Conservation (phyloP, 2,113 vertebrate species). For the Chionis minor region DNA sequence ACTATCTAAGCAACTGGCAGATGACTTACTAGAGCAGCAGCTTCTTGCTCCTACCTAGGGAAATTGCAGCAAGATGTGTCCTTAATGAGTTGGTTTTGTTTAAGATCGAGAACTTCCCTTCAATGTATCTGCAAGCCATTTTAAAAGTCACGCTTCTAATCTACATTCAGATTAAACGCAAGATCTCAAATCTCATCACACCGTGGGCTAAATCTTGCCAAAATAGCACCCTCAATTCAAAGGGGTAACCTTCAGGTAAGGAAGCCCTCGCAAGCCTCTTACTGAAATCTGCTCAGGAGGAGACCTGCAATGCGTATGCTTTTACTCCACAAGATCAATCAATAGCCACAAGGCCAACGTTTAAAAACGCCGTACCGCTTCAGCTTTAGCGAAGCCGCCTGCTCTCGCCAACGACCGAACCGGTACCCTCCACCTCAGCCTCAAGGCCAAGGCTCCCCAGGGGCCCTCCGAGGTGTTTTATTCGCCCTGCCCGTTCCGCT, state of each 20-base stretch:
- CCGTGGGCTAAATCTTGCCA: not conserved
- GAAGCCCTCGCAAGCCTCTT: not conserved
- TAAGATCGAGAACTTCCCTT: not conserved
- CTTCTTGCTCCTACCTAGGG: not conserved
- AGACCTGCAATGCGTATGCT: slow-evolving; percentile 90
- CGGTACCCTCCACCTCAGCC: not conserved
- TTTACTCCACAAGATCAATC: slow-evolving; percentile 54
- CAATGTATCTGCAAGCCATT: not conserved
- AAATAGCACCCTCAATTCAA: not conserved
- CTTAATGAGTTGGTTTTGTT: not conserved
- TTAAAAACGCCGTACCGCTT: not conserved
- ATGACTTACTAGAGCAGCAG: not conserved
- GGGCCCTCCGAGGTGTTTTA: not conserved
- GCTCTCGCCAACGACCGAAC: not conserved
- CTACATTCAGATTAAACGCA: not conserved
- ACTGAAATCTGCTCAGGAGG: slow-evolving; percentile 51
- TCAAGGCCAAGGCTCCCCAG: not conserved
- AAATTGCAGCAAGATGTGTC: slow-evolving; percentile 3
- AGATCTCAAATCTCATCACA: not conserved
- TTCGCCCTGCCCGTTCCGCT: not conserved
- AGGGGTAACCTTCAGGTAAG: slow-evolving; percentile 47
- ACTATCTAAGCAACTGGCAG: not conserved
- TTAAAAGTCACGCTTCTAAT: not conserved
- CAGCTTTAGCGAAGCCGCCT: not conserved
- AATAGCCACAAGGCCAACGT: not conserved